These are phyloP conservation scores for Phylloscopus collybita DNA, from an alignment of 2,797 vertebrate genomes.

Conservation along the genomic window DNA sequence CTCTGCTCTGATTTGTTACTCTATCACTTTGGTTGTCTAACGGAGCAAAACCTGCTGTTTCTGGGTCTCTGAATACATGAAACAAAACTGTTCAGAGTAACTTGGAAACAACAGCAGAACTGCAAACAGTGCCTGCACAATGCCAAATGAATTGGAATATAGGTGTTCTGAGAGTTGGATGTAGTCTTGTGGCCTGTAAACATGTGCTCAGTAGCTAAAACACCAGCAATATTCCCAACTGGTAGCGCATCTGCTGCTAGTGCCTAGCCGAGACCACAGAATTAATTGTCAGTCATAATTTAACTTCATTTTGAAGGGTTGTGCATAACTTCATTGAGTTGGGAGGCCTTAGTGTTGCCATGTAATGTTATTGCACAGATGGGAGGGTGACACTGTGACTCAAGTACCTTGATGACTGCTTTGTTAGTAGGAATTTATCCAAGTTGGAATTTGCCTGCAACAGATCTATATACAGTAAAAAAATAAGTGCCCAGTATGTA, in stretches of 20 bases:
- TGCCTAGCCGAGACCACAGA: neutral
- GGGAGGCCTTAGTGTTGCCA: neutral
- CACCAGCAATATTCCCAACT: conserved; percentile 28
- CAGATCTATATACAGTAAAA: neutral
- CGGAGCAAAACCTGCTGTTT: conserved; percentile 60
- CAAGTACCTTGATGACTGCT: neutral
- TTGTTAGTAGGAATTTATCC: neutral
- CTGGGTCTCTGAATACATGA: conserved; percentile 41
- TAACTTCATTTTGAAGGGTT: conserved; percentile 1
- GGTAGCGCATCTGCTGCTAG: conserved; percentile 26
- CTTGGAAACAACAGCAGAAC: conserved; percentile 12
- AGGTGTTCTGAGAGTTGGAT: conserved; percentile 43
- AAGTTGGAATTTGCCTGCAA: neutral
- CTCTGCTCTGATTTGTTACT: conserved; percentile 47
- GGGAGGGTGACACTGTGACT: neutral
- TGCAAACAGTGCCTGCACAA: conserved; percentile 5
- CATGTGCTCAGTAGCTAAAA: conserved; percentile 55
- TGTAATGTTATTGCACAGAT: neutral
- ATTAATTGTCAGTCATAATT: conserved; percentile 49
- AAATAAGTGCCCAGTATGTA: neutral
- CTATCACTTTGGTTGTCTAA: conserved; percentile 49
- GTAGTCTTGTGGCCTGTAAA: conserved; percentile 50
- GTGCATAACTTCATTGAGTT: neutral
- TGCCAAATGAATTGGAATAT: conserved; percentile 66
- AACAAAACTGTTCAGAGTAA: conserved; percentile 44